Percentiles rank a stretch among this genome's conserved stretches.
phyloP scores from a whole-genome alignment of 2,888 invertebrate species.

The Tachina fera region DNA sequence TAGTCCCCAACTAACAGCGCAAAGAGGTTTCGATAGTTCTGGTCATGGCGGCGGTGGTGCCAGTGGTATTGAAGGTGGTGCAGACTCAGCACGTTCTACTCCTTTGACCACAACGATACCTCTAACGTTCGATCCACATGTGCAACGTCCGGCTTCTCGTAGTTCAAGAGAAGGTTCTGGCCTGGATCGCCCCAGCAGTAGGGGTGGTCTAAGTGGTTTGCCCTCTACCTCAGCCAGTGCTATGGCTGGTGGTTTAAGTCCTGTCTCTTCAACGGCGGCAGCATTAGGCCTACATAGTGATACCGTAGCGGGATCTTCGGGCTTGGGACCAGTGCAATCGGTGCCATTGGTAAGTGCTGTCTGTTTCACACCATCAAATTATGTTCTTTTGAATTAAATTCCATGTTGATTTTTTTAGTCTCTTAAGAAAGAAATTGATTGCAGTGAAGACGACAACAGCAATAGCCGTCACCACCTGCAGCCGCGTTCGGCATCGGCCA shows the following conservation, averaged over 20 bases:
- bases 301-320: constrained; percentile 88
- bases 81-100: constrained; percentile 80
- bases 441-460: constrained; percentile 87
- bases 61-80: constrained; percentile 71
- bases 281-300: constrained; percentile 73
- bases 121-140: constrained; percentile 68
- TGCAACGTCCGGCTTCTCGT: constrained; percentile 78
- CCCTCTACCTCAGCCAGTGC: constrained; percentile 75
- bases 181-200: constrained; percentile 76
- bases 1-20: constrained; percentile 71
- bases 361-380: neutral
- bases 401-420: constrained; percentile 86
- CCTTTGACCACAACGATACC: constrained; percentile 74
- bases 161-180: constrained; percentile 76
- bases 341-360: constrained; percentile 90
- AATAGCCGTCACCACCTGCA: constrained; percentile 81
- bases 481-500: constrained; percentile 85
- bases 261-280: constrained; percentile 75
- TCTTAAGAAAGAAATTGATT: constrained; percentile 94
- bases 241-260: constrained; percentile 76
- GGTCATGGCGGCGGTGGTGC: constrained; percentile 64
- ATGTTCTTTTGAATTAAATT: constrained; percentile 10
- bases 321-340: constrained; percentile 93
- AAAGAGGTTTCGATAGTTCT: constrained; percentile 73
- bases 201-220: constrained; percentile 72